These are phyloP conservation scores for Tillus elongatus DNA, from an alignment of 2,888 invertebrate genomes.

Conservation along the genomic window DNA sequence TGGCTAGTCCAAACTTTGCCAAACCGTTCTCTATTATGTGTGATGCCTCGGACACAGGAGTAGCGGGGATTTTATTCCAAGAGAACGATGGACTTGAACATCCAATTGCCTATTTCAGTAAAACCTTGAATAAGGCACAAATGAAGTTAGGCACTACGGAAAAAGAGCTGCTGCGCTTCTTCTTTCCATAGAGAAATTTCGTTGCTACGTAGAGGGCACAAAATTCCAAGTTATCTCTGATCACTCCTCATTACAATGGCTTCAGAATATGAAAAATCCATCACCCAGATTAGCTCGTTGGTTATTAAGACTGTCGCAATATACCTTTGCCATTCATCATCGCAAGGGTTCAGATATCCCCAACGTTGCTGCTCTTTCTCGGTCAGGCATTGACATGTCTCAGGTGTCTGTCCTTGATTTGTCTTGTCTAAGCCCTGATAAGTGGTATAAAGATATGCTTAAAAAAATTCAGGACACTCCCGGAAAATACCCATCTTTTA, in stretches of 20 bases:
- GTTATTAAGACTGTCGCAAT: constrained; percentile 18
- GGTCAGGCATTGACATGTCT: constrained; percentile 18
- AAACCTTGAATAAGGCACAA: constrained; percentile 16
- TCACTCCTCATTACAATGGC: too few species aligned
- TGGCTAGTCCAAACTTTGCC: constrained; percentile 18
- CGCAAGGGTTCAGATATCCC: constrained; percentile 21
- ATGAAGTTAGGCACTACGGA: constrained; percentile 21
- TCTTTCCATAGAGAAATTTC: constrained; percentile 21
- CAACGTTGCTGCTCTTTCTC: constrained; percentile 25
- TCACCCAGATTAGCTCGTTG: too few species aligned
- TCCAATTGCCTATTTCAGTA: constrained; percentile 13
- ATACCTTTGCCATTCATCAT: constrained; percentile 22
- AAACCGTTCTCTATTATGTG: constrained; percentile 15
- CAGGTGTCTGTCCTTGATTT: neutral
- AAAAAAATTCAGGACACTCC: neutral
- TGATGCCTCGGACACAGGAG: constrained; percentile 20
- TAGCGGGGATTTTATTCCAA: constrained; percentile 17
- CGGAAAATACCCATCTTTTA: too few species aligned
- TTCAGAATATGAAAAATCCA: constrained; percentile 24
- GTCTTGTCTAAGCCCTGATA: neutral
- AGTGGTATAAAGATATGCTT: neutral
- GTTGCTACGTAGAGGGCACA: constrained; percentile 24
- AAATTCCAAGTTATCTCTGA: constrained; percentile 22
- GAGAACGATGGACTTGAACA: constrained; percentile 11
- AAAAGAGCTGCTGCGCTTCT: constrained; percentile 20